A percentile compares a stretch with the other conserved stretches of the same genome.
Conservation (phyloP, 2,113 vertebrate genomes). For the Rhadina sibilatrix region DNA sequence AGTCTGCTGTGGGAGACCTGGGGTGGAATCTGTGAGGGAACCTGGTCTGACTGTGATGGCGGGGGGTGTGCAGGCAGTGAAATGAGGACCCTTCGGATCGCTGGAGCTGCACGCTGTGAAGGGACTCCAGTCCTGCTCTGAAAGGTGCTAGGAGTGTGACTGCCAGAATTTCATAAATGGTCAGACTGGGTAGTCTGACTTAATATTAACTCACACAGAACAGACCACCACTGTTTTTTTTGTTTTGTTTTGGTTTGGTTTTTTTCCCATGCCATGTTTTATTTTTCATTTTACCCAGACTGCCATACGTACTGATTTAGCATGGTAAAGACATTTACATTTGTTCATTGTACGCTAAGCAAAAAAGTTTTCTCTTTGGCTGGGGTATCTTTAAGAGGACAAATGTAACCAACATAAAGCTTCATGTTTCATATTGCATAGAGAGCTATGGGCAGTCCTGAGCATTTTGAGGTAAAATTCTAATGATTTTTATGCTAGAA, state of each 20-base stretch:
- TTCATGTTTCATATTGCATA: background rate
- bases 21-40: background rate
- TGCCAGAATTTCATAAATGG: background rate
- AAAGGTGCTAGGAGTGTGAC: background rate
- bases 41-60: background rate
- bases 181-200: background rate
- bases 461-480: background rate
- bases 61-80: background rate
- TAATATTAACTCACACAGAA: background rate
- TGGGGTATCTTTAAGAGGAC: background rate
- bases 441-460: background rate
- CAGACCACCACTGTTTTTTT: background rate
- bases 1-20: fast-evolving
- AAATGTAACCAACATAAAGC: background rate
- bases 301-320: background rate
- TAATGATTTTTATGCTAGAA: background rate
- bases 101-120: background rate
- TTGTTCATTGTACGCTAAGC: background rate
- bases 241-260: fast-evolving
- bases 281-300: background rate
- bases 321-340: background rate
- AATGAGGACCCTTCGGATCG: fast-evolving
- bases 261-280: background rate
- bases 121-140: fast-evolving
- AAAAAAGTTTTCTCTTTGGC: background rate